phyloP scores from a whole-genome alignment of 2,113 vertebrate genomes.

The Anas platyrhynchos region DNA sequence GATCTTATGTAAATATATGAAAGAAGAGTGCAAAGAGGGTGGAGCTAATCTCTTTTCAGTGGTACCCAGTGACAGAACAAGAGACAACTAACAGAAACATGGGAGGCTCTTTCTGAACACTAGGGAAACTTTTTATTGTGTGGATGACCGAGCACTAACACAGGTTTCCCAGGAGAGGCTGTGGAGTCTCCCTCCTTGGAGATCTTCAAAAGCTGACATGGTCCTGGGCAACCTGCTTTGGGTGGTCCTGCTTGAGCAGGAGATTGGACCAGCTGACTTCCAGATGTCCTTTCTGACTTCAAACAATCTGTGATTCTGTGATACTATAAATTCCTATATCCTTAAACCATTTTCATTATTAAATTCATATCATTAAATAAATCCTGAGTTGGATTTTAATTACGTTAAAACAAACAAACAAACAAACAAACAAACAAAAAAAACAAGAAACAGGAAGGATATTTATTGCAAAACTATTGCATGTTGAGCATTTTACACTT shows the following conservation, averaged over 20 bases:
- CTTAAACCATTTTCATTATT: not conserved
- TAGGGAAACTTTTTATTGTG: no score
- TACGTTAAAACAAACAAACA: not conserved
- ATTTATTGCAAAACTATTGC: conserved; percentile 26
- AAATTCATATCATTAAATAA: not conserved
- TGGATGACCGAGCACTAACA: no score
- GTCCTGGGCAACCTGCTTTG: not conserved
- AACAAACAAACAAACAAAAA: not conserved
- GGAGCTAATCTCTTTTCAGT: not conserved
- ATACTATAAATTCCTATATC: not conserved
- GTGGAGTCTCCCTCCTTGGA: not conserved
- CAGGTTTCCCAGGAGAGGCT: not conserved
- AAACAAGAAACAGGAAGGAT: not conserved
- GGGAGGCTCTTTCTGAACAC: no score
- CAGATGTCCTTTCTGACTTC: not conserved
- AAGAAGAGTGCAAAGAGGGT: not conserved
- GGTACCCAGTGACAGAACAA: no score
- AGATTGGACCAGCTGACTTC: no score
- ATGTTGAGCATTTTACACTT: not conserved
- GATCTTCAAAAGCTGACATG: not conserved
- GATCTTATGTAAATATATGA: not conserved
- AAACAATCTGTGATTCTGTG: not conserved
- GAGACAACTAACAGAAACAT: no score
- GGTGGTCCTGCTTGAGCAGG: not conserved
- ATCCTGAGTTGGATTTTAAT: not conserved